Percentiles rank a stretch among this genome's conserved stretches.
Evolutionary conservation across 64 coral and sea anemone species (phyloP).

Genomic region (Dendronephthya gigantea): DNA sequence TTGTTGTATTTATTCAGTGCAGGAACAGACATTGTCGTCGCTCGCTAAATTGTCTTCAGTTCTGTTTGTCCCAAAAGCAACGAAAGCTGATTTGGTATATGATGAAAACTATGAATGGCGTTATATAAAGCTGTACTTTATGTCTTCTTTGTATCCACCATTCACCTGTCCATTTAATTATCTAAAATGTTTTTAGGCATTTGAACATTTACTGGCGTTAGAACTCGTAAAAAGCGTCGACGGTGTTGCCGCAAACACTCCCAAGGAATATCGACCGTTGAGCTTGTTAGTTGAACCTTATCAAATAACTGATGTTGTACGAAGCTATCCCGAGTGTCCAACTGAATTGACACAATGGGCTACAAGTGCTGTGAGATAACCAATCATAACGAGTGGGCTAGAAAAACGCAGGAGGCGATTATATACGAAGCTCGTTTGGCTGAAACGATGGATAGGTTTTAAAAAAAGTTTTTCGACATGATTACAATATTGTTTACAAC

Average conservation of each 20-base stretch:
- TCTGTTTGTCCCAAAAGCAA: not conserved
- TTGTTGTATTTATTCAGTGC: not conserved
- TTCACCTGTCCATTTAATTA: no score
- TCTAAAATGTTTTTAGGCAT: slow-evolving; percentile 48
- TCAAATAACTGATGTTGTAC: slow-evolving; percentile 67
- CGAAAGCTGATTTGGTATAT: no score
- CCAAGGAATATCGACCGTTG: slow-evolving; percentile 78
- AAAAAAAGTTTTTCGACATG: no score
- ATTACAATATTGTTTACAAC: no score
- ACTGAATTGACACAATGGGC: slow-evolving; percentile 91
- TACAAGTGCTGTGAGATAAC: slow-evolving; percentile 40
- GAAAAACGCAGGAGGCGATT: no score
- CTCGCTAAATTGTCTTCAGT: not conserved
- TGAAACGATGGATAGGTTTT: no score
- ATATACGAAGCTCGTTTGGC: no score
- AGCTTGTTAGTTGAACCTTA: slow-evolving; percentile 54
- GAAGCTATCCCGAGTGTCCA: slow-evolving; percentile 73
- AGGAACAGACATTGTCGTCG: not conserved
- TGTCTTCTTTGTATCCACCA: no score
- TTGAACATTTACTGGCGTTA: slow-evolving; percentile 86
- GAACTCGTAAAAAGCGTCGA: slow-evolving; percentile 86
- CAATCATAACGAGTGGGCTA: not conserved
- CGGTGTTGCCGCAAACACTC: slow-evolving; percentile 44
- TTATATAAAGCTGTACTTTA: no score
- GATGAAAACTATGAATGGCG: no score